Conservation (phyloP, 2,888 invertebrate species). For the Carterocephalus palaemon region DNA sequence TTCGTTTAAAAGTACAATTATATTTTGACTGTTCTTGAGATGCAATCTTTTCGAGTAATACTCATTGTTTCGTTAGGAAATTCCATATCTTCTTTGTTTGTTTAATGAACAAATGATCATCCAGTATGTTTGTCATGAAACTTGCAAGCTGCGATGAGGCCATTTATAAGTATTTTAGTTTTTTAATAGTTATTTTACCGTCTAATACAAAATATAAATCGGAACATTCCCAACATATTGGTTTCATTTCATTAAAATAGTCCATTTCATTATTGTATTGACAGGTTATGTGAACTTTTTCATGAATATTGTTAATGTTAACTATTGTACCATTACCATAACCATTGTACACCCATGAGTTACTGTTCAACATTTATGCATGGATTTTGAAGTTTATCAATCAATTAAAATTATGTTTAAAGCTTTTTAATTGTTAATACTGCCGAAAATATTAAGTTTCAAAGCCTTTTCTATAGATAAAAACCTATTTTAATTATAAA, state of each 20-base stretch:
- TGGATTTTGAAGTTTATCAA: slow-evolving; percentile 25
- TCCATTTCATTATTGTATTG: too few species aligned
- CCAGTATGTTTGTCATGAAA: slow-evolving; percentile 71
- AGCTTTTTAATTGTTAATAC: slow-evolving; percentile 14
- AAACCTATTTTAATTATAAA: too few species aligned
- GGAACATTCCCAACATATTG: slow-evolving; percentile 69
- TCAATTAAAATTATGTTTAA: slow-evolving; percentile 4
- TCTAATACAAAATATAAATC: slow-evolving; percentile 34
- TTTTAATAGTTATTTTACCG: slow-evolving; percentile 18
- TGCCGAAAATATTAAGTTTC: slow-evolving; percentile 12
- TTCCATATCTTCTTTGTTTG: slow-evolving; percentile 12
- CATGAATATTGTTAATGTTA: too few species aligned
- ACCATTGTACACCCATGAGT: too few species aligned
- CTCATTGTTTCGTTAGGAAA: slow-evolving; percentile 16
- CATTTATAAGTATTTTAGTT: slow-evolving; percentile 32
- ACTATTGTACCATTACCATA: too few species aligned
- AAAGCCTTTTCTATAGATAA: background rate
- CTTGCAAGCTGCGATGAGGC: slow-evolving; percentile 66
- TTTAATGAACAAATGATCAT: slow-evolving; percentile 47
- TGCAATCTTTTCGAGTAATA: slow-evolving; percentile 18
- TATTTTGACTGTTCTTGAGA: slow-evolving; percentile 18
- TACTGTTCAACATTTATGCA: too few species aligned
- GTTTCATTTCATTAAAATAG: slow-evolving; percentile 44
- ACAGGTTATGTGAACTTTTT: too few species aligned
- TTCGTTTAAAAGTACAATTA: slow-evolving; percentile 10